These are phyloP conservation scores for Meganola albula DNA, from an alignment of 2,888 invertebrate species.

Conservation along the genomic window DNA sequence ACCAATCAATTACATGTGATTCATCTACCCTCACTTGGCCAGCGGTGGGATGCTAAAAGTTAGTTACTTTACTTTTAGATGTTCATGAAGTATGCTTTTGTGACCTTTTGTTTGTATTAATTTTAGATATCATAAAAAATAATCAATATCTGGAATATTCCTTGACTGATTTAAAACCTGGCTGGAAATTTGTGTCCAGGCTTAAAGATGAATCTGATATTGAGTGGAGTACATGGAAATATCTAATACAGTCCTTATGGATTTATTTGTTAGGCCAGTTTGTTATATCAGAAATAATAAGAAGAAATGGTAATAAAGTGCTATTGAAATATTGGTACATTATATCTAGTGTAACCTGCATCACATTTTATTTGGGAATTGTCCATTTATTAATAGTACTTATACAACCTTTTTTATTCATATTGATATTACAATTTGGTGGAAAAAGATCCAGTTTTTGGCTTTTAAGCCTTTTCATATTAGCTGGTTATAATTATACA, in stretches of 20 bases:
- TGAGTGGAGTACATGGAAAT: conserved; percentile 84
- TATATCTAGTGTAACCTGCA: conserved; percentile 64
- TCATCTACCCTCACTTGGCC: too few relatives aligned
- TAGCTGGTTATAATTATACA: conserved; percentile 71
- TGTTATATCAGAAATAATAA: conserved; percentile 68
- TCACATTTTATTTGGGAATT: conserved; percentile 63
- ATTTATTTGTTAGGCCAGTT: conserved; percentile 78
- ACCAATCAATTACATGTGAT: too few relatives aligned
- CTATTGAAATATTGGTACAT: conserved; percentile 76
- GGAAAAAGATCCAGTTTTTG: conserved; percentile 74
- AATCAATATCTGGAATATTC: conserved; percentile 31
- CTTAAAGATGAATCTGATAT: conserved; percentile 82
- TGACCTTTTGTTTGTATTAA: too few relatives aligned
- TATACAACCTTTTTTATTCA: conserved; percentile 77
- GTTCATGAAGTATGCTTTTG: too few relatives aligned
- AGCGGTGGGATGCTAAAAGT: too few relatives aligned
- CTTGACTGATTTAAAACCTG: conserved; percentile 71
- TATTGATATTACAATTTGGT: conserved; percentile 53
- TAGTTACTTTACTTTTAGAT: too few relatives aligned
- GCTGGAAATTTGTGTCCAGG: conserved; percentile 75
- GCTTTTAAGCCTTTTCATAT: conserved; percentile 66
- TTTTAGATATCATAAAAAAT: conserved; percentile 51
- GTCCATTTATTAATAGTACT: conserved; percentile 69
- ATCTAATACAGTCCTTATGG: conserved; percentile 66
- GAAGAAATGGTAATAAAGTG: conserved; percentile 33